Evolutionary conservation across 2,888 invertebrate genomes (phyloP).

Genomic region (Theretra japonica): DNA sequence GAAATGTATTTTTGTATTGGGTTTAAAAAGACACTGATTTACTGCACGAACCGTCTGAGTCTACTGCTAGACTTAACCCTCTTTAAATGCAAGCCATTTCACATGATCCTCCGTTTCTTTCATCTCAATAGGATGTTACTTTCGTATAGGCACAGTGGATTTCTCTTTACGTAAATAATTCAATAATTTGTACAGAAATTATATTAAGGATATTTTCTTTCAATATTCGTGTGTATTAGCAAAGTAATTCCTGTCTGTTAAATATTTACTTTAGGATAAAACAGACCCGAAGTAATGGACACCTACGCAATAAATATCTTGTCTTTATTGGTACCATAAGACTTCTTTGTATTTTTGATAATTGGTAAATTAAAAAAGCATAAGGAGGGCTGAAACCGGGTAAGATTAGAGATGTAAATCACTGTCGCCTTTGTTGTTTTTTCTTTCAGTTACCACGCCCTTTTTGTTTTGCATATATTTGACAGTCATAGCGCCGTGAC

Average conservation of each 20-base stretch:
- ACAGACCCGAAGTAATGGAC: constrained; percentile 37
- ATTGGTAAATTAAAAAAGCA: constrained; percentile 36
- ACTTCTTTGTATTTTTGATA: constrained; percentile 42
- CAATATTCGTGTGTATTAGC: too few relatives aligned
- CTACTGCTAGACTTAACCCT: too few relatives aligned
- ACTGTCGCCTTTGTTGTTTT: not conserved
- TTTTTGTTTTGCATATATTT: not conserved
- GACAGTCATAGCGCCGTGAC: too few relatives aligned
- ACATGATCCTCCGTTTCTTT: too few relatives aligned
- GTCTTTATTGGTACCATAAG: constrained; percentile 33
- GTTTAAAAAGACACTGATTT: too few relatives aligned
- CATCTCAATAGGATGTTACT: not conserved
- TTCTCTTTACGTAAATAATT: not conserved
- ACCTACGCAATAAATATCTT: constrained; percentile 33
- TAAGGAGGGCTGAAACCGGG: not conserved
- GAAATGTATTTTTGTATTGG: too few relatives aligned
- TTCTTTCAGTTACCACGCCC: not conserved
- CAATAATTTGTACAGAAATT: not conserved
- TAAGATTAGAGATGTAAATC: constrained; percentile 15
- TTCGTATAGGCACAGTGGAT: not conserved
- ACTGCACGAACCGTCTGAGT: too few relatives aligned
- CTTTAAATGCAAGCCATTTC: too few relatives aligned
- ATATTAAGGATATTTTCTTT: not conserved
- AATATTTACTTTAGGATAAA: constrained; percentile 4
- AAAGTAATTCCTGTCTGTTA: too few relatives aligned